These are phyloP conservation scores for Anomalospiza imberbis DNA, from an alignment of 2,797 vertebrate genomes.

Conservation along the genomic window DNA sequence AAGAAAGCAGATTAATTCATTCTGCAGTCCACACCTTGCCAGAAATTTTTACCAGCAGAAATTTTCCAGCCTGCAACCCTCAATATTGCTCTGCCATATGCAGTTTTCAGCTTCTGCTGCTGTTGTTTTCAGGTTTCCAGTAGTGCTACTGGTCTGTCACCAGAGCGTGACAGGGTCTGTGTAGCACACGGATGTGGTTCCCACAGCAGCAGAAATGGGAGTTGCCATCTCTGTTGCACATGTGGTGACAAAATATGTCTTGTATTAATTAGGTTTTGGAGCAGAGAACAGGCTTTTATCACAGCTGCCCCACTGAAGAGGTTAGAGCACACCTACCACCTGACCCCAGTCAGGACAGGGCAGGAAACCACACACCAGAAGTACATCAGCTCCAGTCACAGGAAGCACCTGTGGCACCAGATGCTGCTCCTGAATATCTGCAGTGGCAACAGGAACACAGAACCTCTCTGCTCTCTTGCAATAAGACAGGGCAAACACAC, in stretches of 20 bases:
- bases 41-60: background rate
- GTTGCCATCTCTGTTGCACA: background rate
- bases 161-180: background rate
- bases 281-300: background rate
- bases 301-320: background rate
- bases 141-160: background rate
- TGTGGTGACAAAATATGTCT: background rate
- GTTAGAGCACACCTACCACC: background rate
- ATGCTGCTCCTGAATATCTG: background rate
- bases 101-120: background rate
- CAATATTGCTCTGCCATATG: background rate
- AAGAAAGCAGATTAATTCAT: background rate
- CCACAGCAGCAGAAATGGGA: background rate
- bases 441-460: background rate
- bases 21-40: background rate
- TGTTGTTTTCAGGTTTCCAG: background rate
- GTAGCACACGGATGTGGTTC: background rate
- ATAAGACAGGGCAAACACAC: background rate
- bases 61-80: background rate
- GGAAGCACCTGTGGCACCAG: constrained; percentile 45
- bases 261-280: background rate
- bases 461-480: background rate
- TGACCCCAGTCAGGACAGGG: background rate
- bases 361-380: constrained; percentile 26
- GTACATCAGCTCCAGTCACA: background rate